Base-by-base conservation (phyloP, 2,113 vertebrate genomes). In the Triplophysa dalaica region DNA sequence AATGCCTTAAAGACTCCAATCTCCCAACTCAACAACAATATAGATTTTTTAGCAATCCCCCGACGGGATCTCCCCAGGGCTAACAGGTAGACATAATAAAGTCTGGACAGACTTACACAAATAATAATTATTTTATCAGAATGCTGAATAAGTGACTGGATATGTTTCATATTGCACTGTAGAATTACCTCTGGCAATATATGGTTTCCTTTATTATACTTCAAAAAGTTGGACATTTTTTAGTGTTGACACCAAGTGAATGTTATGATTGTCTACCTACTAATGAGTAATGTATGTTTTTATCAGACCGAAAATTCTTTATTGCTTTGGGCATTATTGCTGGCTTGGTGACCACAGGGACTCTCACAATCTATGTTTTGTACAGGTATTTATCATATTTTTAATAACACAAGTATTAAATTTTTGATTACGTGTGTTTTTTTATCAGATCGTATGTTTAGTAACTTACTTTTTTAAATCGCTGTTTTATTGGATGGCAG, bases 21-120 rank as follows among this genome's bases (percentile, higher is more conserved):
- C 29, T 33, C 63, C 63, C 61, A 52, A 21, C 43, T 70, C 72
- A 33, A 79, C 24, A 79, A 65, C 82, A 82, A 81, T 81, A 82
- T 82, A 74, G 75, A 87, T 84, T 76, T 33, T 63, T 73, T 65
- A 76, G 77, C 60, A 79, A 67, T 69, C 82, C 74, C 78, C 83
- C 75, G 50, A 38, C 33, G 75, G 61, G 24, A 65, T 67, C 60
- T 67, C 50, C 68, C 77, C 38, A 22, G 63, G 66, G 69, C 65
- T 43, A 76, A 76, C 52, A 76, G 54, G 33, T 73, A 38, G 26
- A 64, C 64, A 63, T n/a, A 81, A 85, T 79, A 81, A 81, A 77
- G 60, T 12, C 45, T 58, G 67, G 64, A 33, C 45, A 58, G 48
- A 26, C 50, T 77, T 80, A 82, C 24, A 60, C 58, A 4, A 8